Evolutionary conservation across 2,888 invertebrate species (phyloP), one percentile per base, ranked within the genome.

Genomic region (Aleiodes leptofemur): DNA sequence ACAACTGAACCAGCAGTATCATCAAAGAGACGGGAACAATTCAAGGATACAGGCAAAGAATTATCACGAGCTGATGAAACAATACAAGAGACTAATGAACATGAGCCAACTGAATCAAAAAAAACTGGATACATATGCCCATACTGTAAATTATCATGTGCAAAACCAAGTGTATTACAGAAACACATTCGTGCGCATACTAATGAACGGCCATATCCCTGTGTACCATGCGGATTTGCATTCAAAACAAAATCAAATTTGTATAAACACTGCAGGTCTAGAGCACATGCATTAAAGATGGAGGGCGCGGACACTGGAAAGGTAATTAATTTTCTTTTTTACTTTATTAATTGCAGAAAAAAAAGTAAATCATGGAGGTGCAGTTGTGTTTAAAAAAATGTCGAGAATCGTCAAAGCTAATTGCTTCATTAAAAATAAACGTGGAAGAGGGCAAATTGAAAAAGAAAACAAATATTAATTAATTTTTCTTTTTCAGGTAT

Each of bases 151-250:
- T 91, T 96, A 88, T 94, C 94, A 81, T 97, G 97, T 91, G 95
- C 97, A 84, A 97, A 97, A 90, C 97, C 97, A 76, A 97, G 97
- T 88, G 97, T 97, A 81, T 92, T 97, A 80, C 95, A 97, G 90
- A 97, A 97, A 91, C 97, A 97, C 92, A 96, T 97, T 90, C 93
- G 97, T 86, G 96, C 97, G 77, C 97, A 97, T 90, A 97, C 97
- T 61, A 96, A 97, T 88, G 97, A 97, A 90, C 92, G 97, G 84
- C 97, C 97, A 75, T 97, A 94, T 91, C 97, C 97, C 38, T 97
- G 97, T 90, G 91, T 93, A 84, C 94, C 95, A 81, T 97, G 97
- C 90, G 96, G 96, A 81, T 96, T 97, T 90, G 95, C 96, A 84
- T 97, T 97, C 91, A 97, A 97, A 90, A 97, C 97, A 29, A 96